A percentile compares a stretch with the other conserved stretches of the same genome.
Evolutionary conservation across 2,797 vertebrate genomes (phyloP).

Genomic region (Agapornis canus): DNA sequence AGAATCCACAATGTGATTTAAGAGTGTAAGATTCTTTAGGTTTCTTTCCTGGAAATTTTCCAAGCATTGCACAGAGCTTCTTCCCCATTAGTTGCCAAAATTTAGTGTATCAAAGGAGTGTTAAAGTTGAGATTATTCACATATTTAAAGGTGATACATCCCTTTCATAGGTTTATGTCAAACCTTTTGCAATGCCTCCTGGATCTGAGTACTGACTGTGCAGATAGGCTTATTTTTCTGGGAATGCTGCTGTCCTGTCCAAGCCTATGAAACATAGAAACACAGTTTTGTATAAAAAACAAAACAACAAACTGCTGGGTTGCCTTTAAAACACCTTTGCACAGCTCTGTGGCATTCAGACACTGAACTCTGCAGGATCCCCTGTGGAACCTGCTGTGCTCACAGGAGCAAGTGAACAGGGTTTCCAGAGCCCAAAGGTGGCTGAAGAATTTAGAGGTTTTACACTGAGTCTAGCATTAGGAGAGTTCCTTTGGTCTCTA

Average conservation of each 20-base stretch:
- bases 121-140: not conserved
- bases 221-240: not conserved
- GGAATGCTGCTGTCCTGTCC: not conserved
- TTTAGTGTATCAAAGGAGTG: not conserved
- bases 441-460: not conserved
- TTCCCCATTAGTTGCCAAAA: not conserved
- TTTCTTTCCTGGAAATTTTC: not conserved
- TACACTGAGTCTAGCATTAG: not conserved
- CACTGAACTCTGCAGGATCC: not conserved
- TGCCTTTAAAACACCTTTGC: not conserved
- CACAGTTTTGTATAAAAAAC: not conserved
- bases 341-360: not conserved
- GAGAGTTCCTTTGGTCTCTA: not conserved
- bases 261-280: not conserved
- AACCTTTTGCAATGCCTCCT: not conserved
- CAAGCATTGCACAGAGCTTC: not conserved
- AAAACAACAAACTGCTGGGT: not conserved
- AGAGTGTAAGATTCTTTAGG: not conserved
- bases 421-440: fast-evolving
- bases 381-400: not conserved
- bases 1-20: not conserved
- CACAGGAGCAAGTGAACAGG: not conserved
- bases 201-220: not conserved
- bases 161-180: not conserved
- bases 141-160: not conserved